A percentile compares a stretch with the other conserved stretches of the same genome.
Evolutionary conservation across 2,113 vertebrate genomes (phyloP).

Genomic region (Uria aalge): DNA sequence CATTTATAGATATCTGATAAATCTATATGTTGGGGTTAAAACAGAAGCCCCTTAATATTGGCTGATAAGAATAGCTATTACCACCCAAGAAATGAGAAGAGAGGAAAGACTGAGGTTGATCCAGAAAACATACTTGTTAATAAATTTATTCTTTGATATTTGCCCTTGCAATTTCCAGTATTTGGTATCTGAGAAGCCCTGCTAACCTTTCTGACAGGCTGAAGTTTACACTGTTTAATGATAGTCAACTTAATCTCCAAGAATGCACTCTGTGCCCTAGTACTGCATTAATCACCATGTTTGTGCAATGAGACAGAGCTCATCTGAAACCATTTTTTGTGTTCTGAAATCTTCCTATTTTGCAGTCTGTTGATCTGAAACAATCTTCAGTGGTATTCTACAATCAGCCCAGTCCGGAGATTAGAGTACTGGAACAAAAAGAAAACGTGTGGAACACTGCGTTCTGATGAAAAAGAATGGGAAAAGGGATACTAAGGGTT

Average conservation of each 20-base stretch:
- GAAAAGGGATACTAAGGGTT: background rate
- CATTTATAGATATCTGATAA: background rate
- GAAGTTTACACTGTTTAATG: background rate
- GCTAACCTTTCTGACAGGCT: background rate
- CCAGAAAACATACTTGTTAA: background rate
- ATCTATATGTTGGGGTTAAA: background rate
- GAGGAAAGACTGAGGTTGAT: background rate
- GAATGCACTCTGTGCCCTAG: background rate
- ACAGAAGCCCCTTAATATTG: background rate
- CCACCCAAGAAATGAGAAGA: background rate
- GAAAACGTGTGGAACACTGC: background rate
- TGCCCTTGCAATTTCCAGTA: background rate
- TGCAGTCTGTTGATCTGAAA: background rate
- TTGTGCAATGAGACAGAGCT: background rate
- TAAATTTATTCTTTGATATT: background rate
- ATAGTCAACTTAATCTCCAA: background rate
- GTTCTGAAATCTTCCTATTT: background rate
- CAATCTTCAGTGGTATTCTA: background rate
- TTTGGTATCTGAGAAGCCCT: background rate
- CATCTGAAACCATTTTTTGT: background rate
- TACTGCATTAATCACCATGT: background rate
- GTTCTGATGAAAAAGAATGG: background rate
- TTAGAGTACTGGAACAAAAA: background rate
- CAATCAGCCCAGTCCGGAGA: background rate
- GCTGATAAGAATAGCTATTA: background rate